These are phyloP conservation scores for Columbina picui DNA, from an alignment of 2,113 vertebrate genomes.

Conservation along the genomic window DNA sequence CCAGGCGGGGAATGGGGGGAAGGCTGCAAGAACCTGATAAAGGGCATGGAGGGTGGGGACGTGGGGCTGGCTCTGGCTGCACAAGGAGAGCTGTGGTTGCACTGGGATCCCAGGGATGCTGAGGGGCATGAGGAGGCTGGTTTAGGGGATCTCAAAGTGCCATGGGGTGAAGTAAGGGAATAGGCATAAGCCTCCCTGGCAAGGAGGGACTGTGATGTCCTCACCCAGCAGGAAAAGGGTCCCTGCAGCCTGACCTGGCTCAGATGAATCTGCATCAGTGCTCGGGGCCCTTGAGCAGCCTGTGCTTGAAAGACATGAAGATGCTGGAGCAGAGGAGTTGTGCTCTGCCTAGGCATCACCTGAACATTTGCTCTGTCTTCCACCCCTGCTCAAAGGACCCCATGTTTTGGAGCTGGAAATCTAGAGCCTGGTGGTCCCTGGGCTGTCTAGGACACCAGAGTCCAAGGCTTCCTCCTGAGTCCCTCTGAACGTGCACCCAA, in stretches of 20 bases:
- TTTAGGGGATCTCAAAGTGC: rapidly evolving
- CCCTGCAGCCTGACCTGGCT: neutral
- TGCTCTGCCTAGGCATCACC: neutral
- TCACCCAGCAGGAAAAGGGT: neutral
- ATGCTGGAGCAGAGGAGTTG: rapidly evolving
- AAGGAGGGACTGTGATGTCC: rapidly evolving
- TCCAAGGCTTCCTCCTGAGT: neutral
- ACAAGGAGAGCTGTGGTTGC: neutral
- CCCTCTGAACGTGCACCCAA: rapidly evolving
- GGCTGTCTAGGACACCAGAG: neutral
- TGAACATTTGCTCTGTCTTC: neutral
- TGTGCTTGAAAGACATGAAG: rapidly evolving
- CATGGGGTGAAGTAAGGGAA: neutral
- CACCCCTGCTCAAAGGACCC: neutral
- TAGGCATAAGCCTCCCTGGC: neutral
- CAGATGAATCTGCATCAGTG: neutral
- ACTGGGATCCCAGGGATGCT: neutral
- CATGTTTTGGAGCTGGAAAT: neutral
- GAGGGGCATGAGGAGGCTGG: neutral
- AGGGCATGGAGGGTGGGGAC: neutral
- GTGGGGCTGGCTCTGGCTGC: neutral
- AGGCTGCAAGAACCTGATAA: constrained; percentile 61
- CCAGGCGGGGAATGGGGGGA: neutral
- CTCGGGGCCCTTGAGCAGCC: neutral
- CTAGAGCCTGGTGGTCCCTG: neutral